These are phyloP conservation scores for Lates calcarifer DNA, from an alignment of 2,113 vertebrate species.

Conservation along the genomic window DNA sequence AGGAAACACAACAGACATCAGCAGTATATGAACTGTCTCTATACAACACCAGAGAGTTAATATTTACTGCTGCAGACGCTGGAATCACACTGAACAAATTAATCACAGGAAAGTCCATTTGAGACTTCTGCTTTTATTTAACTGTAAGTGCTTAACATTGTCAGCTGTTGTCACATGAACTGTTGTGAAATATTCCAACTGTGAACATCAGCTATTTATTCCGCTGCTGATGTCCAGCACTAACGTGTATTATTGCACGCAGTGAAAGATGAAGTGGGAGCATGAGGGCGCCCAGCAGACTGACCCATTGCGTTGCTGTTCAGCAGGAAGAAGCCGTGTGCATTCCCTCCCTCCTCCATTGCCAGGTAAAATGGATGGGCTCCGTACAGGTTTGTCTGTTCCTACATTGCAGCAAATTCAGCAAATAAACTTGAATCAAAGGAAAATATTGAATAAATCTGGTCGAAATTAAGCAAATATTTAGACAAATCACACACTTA, in stretches of 20 bases:
- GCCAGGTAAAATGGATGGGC: slow-evolving; percentile 92
- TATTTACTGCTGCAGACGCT: neutral
- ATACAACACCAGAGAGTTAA: neutral
- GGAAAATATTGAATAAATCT: no score
- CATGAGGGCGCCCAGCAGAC: neutral
- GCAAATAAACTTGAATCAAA: neutral
- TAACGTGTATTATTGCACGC: neutral
- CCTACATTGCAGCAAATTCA: slow-evolving; percentile 80
- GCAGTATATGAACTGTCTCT: neutral
- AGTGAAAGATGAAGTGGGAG: neutral
- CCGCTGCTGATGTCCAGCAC: no score
- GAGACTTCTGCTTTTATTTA: slow-evolving; percentile 37
- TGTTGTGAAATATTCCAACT: neutral
- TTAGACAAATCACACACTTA: no score
- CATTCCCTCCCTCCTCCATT: slow-evolving; percentile 86
- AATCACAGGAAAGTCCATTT: neutral
- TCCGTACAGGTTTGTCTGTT: slow-evolving; percentile 89
- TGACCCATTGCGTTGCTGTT: slow-evolving; percentile 92
- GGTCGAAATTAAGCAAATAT: no score
- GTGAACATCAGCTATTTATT: neutral
- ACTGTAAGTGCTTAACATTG: neutral
- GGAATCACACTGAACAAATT: neutral
- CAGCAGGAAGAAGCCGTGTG: slow-evolving; percentile 91
- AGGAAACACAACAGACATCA: neutral
- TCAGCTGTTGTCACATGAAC: neutral